These are phyloP conservation scores for Pachyrhynchus sulphureomaculatus DNA, from an alignment of 1,140 invertebrate species.

Conservation along the genomic window DNA sequence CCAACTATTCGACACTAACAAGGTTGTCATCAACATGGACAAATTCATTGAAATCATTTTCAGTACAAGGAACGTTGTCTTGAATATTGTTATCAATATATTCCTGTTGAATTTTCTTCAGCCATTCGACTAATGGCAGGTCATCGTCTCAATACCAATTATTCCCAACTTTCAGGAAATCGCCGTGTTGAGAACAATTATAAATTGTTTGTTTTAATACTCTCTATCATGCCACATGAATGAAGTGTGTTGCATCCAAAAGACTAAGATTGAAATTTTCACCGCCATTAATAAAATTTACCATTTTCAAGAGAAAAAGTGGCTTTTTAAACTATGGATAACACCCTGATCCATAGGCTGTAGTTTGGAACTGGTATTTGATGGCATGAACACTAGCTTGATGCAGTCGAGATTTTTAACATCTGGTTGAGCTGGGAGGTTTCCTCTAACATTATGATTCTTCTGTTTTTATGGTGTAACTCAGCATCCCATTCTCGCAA, in stretches of 20 bases:
- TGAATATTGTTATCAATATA: background rate
- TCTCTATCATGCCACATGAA: slow-evolving; percentile 7
- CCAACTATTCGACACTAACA: too few species aligned
- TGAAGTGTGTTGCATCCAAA: slow-evolving; percentile 1
- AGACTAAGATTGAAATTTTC: background rate
- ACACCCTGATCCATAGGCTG: slow-evolving; percentile 39
- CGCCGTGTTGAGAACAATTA: background rate
- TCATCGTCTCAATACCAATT: slow-evolving; percentile 1
- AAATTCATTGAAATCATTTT: background rate
- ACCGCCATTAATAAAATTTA: background rate
- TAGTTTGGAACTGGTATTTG: slow-evolving; percentile 31
- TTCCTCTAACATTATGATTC: slow-evolving; percentile 35
- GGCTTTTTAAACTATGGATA: slow-evolving; percentile 32
- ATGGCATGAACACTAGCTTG: slow-evolving; percentile 34
- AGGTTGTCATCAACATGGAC: background rate
- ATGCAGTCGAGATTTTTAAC: slow-evolving; percentile 24
- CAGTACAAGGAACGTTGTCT: too few species aligned
- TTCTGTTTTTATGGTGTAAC: slow-evolving; percentile 12
- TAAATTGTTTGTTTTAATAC: background rate
- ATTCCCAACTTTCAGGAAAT: background rate
- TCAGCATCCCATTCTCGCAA: slow-evolving; percentile 25
- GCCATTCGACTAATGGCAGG: background rate
- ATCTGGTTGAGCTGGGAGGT: slow-evolving; percentile 32
- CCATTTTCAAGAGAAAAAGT: slow-evolving; percentile 9
- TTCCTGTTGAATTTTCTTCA: background rate